These are phyloP conservation scores for Urosaurus nigricauda DNA, from an alignment of 2,797 vertebrate species.

Conservation along the genomic window DNA sequence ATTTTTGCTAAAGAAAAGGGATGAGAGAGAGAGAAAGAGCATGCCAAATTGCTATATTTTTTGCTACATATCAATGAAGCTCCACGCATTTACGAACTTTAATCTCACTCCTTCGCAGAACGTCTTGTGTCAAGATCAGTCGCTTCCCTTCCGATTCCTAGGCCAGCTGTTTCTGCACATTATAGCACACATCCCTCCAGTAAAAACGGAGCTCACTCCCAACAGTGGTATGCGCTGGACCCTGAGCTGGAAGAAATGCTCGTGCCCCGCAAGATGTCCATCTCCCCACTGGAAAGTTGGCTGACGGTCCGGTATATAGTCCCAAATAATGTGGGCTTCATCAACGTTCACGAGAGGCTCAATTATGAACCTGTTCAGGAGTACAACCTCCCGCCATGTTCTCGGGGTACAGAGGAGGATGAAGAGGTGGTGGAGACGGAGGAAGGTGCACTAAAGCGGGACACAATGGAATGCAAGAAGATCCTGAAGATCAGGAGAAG, in stretches of 20 bases:
- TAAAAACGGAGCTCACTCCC: conserved; percentile 74
- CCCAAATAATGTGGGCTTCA: conserved; percentile 74
- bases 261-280: conserved; percentile 91
- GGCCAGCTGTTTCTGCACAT: fast-evolving
- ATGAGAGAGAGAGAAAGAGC: too few species aligned
- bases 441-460: not conserved
- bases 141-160: conserved; percentile 44
- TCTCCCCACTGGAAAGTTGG: conserved; percentile 94
- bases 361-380: fast-evolving
- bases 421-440: conserved; percentile 46
- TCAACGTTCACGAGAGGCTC: not conserved
- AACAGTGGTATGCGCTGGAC: conserved; percentile 81
- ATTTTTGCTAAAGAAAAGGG: too few species aligned
- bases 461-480: conserved; percentile 85
- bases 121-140: conserved; percentile 51
- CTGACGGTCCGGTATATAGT: conserved; percentile 87
- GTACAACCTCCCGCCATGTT: conserved; percentile 68
- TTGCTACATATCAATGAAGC: not conserved
- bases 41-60: too few species aligned
- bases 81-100: not conserved
- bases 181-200: conserved; percentile 81
- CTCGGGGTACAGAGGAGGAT: conserved; percentile 29
- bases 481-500: conserved; percentile 92
- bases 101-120: conserved; percentile 47
- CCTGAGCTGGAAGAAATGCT: conserved; percentile 90